Percentiles rank a stretch among this genome's conserved stretches.
These are phyloP conservation scores for Chauna torquata DNA, from an alignment of 2,113 vertebrate species.

Conservation along the genomic window DNA sequence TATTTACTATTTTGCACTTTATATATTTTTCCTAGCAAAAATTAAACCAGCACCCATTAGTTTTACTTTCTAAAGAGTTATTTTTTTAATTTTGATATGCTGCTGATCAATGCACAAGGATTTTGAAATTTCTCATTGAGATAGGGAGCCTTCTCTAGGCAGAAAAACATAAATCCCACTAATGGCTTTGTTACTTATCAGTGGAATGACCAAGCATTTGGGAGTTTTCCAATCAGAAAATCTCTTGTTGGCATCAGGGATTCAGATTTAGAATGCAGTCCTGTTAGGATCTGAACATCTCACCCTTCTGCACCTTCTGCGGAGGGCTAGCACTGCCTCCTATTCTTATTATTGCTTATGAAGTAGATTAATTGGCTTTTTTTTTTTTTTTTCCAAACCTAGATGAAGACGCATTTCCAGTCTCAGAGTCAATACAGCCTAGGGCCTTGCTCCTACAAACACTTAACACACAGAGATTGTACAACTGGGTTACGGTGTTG, in stretches of 20 bases:
- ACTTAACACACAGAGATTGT: background rate
- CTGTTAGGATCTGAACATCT: background rate
- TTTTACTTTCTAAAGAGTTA: constrained; percentile 47
- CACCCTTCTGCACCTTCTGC: background rate
- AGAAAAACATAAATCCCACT: background rate
- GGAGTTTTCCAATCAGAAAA: background rate
- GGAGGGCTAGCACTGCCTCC: background rate
- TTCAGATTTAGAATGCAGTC: background rate
- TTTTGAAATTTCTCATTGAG: background rate
- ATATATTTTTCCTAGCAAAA: background rate
- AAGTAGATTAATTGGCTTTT: background rate
- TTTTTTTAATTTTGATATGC: background rate
- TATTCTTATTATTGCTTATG: background rate
- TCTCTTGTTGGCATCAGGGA: background rate
- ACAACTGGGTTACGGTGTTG: background rate
- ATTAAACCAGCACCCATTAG: constrained; percentile 8
- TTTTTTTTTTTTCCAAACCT: background rate
- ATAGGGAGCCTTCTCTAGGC: background rate
- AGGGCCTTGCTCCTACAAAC: background rate
- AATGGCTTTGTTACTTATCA: background rate
- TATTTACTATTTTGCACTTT: background rate
- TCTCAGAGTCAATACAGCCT: background rate
- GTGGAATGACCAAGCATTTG: background rate
- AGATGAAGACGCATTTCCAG: background rate
- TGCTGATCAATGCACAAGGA: background rate